A percentile compares a stretch with the other conserved stretches of the same genome.
These are phyloP conservation scores for Eubucco bourcierii DNA, from an alignment of 2,113 vertebrate species.

Conservation along the genomic window DNA sequence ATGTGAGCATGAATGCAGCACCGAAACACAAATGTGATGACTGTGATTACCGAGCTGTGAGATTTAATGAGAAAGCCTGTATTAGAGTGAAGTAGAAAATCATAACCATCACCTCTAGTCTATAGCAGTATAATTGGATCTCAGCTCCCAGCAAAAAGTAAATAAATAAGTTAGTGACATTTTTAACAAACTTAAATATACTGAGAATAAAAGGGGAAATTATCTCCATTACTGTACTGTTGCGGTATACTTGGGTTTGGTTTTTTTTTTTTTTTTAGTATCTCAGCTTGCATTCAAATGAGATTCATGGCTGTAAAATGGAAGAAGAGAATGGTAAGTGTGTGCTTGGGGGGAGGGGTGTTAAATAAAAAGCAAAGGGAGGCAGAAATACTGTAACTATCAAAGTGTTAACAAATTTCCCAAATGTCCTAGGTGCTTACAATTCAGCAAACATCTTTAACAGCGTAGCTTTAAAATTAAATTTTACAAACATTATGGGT, in stretches of 20 bases:
- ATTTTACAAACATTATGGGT: constrained; percentile 69
- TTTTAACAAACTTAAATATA: constrained; percentile 66
- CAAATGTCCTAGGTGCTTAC: constrained; percentile 63
- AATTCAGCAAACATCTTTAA: constrained; percentile 73
- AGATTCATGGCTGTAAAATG: constrained; percentile 1
- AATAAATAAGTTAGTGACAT: constrained; percentile 60
- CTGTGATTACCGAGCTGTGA: constrained; percentile 53
- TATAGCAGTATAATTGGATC: constrained; percentile 52
- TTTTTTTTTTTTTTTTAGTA: constrained; percentile 40
- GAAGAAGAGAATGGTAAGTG: background rate
- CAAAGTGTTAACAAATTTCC: constrained; percentile 66
- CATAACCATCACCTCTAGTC: constrained; percentile 61
- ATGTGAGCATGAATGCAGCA: background rate
- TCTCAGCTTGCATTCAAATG: constrained; percentile 46
- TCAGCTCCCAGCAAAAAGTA: constrained; percentile 46
- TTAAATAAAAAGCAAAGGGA: constrained; percentile 26
- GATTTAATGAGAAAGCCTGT: constrained; percentile 63
- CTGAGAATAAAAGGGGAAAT: constrained; percentile 62
- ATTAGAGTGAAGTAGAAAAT: constrained; percentile 63
- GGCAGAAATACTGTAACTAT: constrained; percentile 50
- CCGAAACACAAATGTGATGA: constrained; percentile 43
- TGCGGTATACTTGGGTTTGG: background rate
- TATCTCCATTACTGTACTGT: background rate
- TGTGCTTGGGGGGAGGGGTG: background rate
- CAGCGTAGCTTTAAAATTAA: constrained; percentile 68